A percentile compares a stretch with the other conserved stretches of the same genome.
phyloP scores from a whole-genome alignment of 2,888 invertebrate genomes.

The Chrysotoxum bicinctum region DNA sequence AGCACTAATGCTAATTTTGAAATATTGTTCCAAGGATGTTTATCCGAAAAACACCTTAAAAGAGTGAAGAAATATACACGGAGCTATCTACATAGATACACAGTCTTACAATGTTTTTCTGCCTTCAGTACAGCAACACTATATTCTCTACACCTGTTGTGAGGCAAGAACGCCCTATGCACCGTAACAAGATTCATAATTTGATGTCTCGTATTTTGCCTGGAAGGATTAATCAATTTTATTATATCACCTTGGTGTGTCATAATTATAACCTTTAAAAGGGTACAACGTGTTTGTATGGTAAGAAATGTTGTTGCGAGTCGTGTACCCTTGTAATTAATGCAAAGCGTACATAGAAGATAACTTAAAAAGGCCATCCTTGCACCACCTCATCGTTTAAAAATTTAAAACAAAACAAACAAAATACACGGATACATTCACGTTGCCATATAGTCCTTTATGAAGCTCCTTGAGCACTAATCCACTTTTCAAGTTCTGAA shows the following conservation, averaged over 20 bases:
- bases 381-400: not conserved
- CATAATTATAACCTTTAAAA: slow-evolving; percentile 45
- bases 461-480: slow-evolving; percentile 22
- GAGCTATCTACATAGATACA: not conserved
- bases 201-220: slow-evolving; percentile 52
- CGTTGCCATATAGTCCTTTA: slow-evolving; percentile 47
- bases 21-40: slow-evolving; percentile 6
- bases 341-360: slow-evolving; percentile 28
- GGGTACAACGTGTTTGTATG: not conserved
- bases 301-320: not conserved
- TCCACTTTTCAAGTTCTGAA: not conserved
- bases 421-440: slow-evolving; percentile 25
- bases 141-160: slow-evolving; percentile 60
- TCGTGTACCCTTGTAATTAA: slow-evolving; percentile 52
- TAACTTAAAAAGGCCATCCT: not conserved
- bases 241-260: slow-evolving; percentile 64
- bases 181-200: slow-evolving; percentile 54
- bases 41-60: not conserved
- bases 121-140: not conserved
- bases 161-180: slow-evolving; percentile 8
- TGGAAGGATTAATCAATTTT: slow-evolving; percentile 68
- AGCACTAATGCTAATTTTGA: slow-evolving; percentile 50
- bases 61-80: not conserved
- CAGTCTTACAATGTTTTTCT: slow-evolving; percentile 10
- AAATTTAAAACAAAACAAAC: slow-evolving; percentile 24